A percentile compares a stretch with the other conserved stretches of the same genome.
Evolutionary conservation across 2,797 vertebrate species (phyloP).

Genomic region (Falco berigora): DNA sequence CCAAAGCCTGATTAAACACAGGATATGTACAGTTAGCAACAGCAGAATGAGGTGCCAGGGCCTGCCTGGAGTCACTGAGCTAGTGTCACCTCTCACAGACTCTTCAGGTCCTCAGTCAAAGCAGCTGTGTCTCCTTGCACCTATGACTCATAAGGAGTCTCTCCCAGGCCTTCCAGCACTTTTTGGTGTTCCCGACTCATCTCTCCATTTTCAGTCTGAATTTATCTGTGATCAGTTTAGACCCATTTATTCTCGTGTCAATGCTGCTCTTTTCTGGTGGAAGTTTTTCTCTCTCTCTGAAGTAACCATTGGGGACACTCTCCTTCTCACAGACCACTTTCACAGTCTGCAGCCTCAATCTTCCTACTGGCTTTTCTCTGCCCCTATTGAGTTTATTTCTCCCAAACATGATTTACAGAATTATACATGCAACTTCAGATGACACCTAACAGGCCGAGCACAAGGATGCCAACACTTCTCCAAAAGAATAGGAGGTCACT

Average conservation of each 20-base stretch:
- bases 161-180: background rate
- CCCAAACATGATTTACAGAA: background rate
- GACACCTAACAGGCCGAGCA: fast-evolving
- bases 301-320: background rate
- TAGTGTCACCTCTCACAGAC: background rate
- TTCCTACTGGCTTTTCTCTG: background rate
- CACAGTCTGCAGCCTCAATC: background rate
- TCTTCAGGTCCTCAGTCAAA: background rate
- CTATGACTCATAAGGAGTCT: background rate
- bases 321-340: background rate
- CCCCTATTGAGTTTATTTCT: background rate
- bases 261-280: background rate
- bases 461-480: background rate
- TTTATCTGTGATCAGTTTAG: background rate
- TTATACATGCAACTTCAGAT: background rate
- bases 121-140: background rate
- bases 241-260: background rate
- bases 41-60: background rate
- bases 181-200: background rate
- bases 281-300: background rate
- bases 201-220: background rate
- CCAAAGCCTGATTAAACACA: background rate
- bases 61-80: background rate
- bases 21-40: background rate
- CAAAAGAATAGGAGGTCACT: background rate